Percentiles rank a stretch among this genome's conserved stretches.
Evolutionary conservation across 2,113 vertebrate species (phyloP).

Genomic region (Toxotes chatareus): DNA sequence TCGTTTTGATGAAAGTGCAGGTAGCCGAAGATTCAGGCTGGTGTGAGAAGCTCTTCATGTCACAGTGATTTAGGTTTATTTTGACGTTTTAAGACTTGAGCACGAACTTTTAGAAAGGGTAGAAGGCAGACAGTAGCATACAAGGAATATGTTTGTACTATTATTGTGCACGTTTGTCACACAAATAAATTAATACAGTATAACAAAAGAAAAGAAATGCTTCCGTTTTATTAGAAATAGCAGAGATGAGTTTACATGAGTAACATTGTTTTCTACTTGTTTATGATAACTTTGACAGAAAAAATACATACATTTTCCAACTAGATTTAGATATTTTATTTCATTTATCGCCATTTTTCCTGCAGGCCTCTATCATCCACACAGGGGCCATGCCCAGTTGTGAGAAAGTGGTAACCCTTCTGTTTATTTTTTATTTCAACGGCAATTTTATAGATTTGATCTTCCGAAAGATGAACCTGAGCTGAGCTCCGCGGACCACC

Average conservation of each 20-base stretch:
- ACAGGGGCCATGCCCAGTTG: not conserved
- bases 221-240: not conserved
- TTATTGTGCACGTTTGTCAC: not conserved
- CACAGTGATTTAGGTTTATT: constrained; percentile 7
- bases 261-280: not conserved
- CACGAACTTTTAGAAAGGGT: not conserved
- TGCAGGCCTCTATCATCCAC: not conserved
- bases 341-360: not conserved
- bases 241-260: not conserved
- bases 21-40: not conserved
- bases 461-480: not conserved
- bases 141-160: too few relatives aligned
- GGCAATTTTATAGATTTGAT: not conserved
- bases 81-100: not conserved
- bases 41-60: constrained; percentile 15
- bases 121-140: not conserved
- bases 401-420: not conserved
- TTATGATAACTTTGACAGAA: not conserved
- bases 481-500: not conserved
- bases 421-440: not conserved
- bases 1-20: constrained; percentile 22
- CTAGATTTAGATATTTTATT: not conserved
- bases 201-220: not conserved
- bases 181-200: not conserved
- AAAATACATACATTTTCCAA: not conserved